Percentiles rank a stretch among this genome's conserved stretches.
phyloP scores from a whole-genome alignment of 2,797 vertebrate species.

The Urocyon cinereoargenteus region DNA sequence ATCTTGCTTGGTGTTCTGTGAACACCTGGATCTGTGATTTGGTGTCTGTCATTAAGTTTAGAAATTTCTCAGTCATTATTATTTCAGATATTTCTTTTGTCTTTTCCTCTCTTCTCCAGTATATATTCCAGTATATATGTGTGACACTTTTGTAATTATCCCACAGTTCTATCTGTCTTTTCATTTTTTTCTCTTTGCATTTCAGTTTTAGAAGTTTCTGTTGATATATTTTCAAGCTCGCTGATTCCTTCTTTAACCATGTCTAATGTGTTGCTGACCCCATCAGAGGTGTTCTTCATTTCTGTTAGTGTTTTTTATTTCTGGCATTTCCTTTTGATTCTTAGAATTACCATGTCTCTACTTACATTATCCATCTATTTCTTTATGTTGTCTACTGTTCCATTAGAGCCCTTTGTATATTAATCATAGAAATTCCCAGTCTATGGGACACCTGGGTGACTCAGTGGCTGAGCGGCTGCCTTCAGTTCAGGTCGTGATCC shows the following conservation, averaged over 20 bases:
- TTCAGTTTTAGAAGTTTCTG: constrained; percentile 26
- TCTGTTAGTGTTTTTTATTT: constrained; percentile 6
- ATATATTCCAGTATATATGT: not conserved
- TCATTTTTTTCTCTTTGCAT: not conserved
- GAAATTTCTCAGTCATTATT: not conserved
- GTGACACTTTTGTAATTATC: not conserved
- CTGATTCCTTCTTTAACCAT: not conserved
- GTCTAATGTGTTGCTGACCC: not conserved
- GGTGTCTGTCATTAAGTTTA: constrained; percentile 32
- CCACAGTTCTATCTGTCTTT: not conserved
- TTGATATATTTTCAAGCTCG: not conserved
- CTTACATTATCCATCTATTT: not conserved
- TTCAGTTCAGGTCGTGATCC: no score
- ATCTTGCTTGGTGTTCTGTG: not conserved
- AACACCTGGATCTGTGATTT: constrained; percentile 14
- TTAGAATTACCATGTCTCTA: constrained; percentile 4
- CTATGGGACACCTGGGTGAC: no score
- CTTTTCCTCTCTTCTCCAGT: not conserved
- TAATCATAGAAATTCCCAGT: not conserved
- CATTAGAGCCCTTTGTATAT: not conserved
- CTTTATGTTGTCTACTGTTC: not conserved
- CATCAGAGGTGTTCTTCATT: constrained; percentile 29
- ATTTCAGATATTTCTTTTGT: constrained; percentile 6
- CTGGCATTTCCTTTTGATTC: not conserved
- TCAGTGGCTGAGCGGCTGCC: no score